Evolutionary conservation across 2,113 vertebrate species (phyloP), one percentile per base, ranked within the genome.

Genomic region (Gobio gobio): DNA sequence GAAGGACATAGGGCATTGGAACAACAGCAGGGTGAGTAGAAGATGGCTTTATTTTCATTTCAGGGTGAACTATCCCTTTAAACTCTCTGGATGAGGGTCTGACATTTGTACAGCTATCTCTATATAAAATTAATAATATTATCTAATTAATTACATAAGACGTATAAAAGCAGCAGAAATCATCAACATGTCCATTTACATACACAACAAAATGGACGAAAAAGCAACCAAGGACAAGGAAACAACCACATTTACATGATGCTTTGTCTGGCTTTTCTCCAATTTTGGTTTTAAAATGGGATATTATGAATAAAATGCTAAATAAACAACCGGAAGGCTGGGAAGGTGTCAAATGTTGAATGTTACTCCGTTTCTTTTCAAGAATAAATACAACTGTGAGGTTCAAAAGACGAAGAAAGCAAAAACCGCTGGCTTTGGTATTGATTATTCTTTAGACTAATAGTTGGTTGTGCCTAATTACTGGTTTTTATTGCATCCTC

Each of bases 241-340:
- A 70, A 36, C 16, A 70, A 36, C 16, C 33, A 73, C 40, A 45
- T 73, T 72, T 45, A 43, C 40, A 73, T 73, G 10, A 36, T 72
- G 20, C 26, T 24, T 73, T 73, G 40, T 49, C n/a, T 49, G n/a
- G 73, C 73, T 75, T 26, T 51, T 51, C 43, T 75, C 45, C 73
- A 51, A 45, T 9, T 75, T 43, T 47, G 5, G 10, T 73, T 40
- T 73, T 40, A 73, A n/a, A 73, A 73, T 43, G 12, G 22, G 20
- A 45, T 47, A 47, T 47, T 47, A 43, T 47, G 70, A 40, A 74
- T 24, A 47, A 74, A 74, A 49, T 16, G 3, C n/a, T 0, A 73
- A 45, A 45, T 24, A 73, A 14, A 14, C 68, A 33, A 9, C 16
- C 7, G 36, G 16, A 36, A 1, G 29, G 64, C 14, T 33, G 1